phyloP scores from a whole-genome alignment of 1,140 invertebrate species.

The Odontomachus brunneus region DNA sequence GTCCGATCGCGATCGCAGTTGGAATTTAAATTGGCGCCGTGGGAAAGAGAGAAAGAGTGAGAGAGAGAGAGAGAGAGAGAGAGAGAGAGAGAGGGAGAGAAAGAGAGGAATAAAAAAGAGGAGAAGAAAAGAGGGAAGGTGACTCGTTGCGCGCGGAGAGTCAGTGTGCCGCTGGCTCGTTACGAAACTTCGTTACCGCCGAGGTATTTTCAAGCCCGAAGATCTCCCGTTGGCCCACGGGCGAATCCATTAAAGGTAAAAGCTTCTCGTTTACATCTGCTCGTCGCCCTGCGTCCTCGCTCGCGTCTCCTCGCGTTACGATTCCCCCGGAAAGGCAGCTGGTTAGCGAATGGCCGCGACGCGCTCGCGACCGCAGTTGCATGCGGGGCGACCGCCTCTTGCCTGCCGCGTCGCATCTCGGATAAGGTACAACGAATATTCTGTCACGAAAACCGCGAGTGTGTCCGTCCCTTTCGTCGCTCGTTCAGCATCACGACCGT shows the following conservation, averaged over 20 bases:
- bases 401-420: neutral
- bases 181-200: conserved; percentile 74
- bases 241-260: conserved; percentile 75
- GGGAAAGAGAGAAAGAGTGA: neutral
- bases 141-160: conserved; percentile 13
- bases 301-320: conserved; percentile 54
- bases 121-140: neutral
- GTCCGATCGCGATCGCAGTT: conserved; percentile 66
- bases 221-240: conserved; percentile 68
- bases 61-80: no score
- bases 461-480: neutral
- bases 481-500: neutral
- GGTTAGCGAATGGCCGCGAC: conserved; percentile 59
- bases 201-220: conserved; percentile 73
- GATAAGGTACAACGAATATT: neutral
- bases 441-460: neutral
- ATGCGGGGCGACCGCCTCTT: conserved; percentile 8
- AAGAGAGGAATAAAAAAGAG: no score
- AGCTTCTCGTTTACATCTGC: conserved; percentile 75
- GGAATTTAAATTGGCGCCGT: conserved; percentile 69
- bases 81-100: no score
- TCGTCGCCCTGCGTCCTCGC: conserved; percentile 54
- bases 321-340: conserved; percentile 60
- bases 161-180: conserved; percentile 60
- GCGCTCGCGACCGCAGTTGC: conserved; percentile 17